Evolutionary conservation across 2,888 invertebrate genomes (phyloP).

Genomic region (Epistrophe eligans): DNA sequence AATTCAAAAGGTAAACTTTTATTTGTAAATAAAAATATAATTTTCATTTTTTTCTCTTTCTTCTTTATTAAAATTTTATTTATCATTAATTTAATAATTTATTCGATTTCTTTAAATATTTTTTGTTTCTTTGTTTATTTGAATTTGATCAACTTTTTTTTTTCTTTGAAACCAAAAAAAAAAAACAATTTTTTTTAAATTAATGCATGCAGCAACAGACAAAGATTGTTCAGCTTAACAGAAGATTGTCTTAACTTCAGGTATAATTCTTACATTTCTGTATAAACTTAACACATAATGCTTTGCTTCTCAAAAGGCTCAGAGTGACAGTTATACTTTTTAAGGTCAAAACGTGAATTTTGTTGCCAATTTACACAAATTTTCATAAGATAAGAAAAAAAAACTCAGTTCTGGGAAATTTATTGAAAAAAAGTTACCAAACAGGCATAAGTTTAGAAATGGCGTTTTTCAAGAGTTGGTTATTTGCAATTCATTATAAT

Average conservation of each 20-base stretch:
- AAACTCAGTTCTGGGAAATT: too few species aligned
- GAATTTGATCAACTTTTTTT: conserved; percentile 23
- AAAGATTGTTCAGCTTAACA: conserved; percentile 92
- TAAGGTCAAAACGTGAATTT: too few species aligned
- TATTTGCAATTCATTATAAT: too few species aligned
- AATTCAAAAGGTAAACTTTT: conserved; percentile 76
- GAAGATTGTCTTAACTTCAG: conserved; percentile 91
- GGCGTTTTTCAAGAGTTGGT: too few species aligned
- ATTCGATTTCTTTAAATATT: conserved; percentile 9
- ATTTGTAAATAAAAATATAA: conserved; percentile 42
- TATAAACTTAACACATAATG: neutral
- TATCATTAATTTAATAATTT: neutral
- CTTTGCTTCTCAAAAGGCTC: conserved; percentile 37
- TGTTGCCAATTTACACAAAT: too few species aligned
- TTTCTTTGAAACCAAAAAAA: conserved; percentile 26
- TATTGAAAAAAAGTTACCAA: too few species aligned
- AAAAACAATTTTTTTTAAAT: conserved; percentile 13
- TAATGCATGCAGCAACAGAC: conserved; percentile 91
- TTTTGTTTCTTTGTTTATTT: conserved; percentile 45
- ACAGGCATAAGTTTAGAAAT: too few species aligned
- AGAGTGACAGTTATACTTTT: neutral
- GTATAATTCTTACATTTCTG: conserved; percentile 82
- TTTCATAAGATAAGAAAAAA: too few species aligned
- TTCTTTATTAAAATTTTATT: conserved; percentile 4
- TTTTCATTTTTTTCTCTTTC: conserved; percentile 47